These are phyloP conservation scores for Nephila pilipes DNA, from an alignment of 1,140 invertebrate species.

Conservation along the genomic window DNA sequence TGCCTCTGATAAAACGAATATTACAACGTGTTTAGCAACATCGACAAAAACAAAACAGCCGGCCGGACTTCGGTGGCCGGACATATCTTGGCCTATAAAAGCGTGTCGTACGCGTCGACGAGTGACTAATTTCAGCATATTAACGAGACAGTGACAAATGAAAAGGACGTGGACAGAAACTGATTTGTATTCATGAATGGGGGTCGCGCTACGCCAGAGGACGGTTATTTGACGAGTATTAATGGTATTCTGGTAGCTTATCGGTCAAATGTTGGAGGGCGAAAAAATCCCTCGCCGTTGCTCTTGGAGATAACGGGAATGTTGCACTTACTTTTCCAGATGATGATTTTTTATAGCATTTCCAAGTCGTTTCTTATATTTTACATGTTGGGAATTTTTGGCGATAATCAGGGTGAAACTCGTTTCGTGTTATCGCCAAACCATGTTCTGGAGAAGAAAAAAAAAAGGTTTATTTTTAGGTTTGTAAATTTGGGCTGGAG, in stretches of 20 bases:
- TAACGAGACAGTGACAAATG: constrained; percentile 28
- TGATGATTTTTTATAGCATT: constrained; percentile 17
- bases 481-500: background rate
- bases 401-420: background rate
- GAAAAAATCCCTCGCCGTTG: background rate
- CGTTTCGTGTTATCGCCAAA: constrained; percentile 2
- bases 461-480: constrained; percentile 1
- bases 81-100: background rate
- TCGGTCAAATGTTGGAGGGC: constrained; percentile 12
- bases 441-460: background rate
- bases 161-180: constrained; percentile 34
- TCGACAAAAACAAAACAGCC: no score
- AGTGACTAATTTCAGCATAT: constrained; percentile 33
- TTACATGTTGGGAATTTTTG: constrained; percentile 9
- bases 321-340: background rate
- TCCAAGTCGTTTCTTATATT: constrained; percentile 28
- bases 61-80: background rate
- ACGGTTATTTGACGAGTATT: constrained; percentile 25
- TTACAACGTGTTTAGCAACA: no score
- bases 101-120: background rate
- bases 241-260: constrained; percentile 23
- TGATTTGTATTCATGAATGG: constrained; percentile 29
- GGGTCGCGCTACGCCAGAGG: background rate
- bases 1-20: no score
- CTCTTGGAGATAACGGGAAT: background rate